Evolutionary conservation across 2,113 vertebrate species (phyloP).

Genomic region (Leptodactylus fuscus): DNA sequence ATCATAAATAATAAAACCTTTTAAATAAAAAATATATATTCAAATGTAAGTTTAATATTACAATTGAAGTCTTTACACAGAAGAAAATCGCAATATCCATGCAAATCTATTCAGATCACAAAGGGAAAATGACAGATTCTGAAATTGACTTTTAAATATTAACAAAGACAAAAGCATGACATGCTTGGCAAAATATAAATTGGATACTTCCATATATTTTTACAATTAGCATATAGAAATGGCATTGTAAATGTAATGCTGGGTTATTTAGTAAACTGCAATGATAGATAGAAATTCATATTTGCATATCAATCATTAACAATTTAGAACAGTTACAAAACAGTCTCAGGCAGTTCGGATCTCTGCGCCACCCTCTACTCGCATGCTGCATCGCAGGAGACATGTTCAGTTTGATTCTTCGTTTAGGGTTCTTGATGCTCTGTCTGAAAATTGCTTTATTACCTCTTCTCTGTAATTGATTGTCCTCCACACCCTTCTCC

Average conservation of each 20-base stretch:
- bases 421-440: too few relatives aligned
- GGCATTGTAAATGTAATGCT: not conserved
- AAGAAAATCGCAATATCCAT: constrained; percentile 23
- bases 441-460: too few relatives aligned
- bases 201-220: not conserved
- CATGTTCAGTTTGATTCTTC: too few relatives aligned
- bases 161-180: constrained; percentile 19
- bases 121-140: constrained; percentile 1
- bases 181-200: not conserved
- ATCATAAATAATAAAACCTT: not conserved
- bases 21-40: not conserved
- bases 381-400: too few relatives aligned
- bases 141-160: constrained; percentile 44
- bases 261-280: not conserved
- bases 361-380: too few relatives aligned
- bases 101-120: constrained; percentile 44
- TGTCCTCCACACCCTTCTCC: too few relatives aligned
- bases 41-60: not conserved
- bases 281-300: not conserved
- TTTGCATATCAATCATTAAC: too few relatives aligned
- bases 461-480: too few relatives aligned
- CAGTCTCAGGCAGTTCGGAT: too few relatives aligned
- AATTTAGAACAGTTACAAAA: too few relatives aligned
- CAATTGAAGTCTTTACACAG: not conserved
- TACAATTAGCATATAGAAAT: not conserved